Conservation (phyloP, 2,888 invertebrate genomes). For the Periphyllus acericola region DNA sequence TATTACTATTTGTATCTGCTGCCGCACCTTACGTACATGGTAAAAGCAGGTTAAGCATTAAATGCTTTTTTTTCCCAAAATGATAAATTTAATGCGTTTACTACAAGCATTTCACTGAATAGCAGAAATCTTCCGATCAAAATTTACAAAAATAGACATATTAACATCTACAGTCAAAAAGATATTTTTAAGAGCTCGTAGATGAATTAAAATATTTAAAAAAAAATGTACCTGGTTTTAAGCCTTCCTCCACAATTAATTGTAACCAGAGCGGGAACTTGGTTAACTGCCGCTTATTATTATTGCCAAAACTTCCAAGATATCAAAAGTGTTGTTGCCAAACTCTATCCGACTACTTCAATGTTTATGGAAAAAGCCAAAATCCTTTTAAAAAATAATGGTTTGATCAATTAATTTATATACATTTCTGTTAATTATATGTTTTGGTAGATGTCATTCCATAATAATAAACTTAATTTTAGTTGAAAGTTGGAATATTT, state of each 20-base stretch:
- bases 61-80: not conserved
- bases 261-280: slow-evolving; percentile 1
- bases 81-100: not conserved
- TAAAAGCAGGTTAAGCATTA: not conserved
- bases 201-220: not conserved
- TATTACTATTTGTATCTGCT: no score
- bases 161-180: no score
- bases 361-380: not conserved
- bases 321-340: slow-evolving; percentile 10
- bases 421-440: slow-evolving; percentile 4
- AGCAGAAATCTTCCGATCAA: no score
- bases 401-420: not conserved
- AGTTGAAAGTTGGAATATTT: not conserved
- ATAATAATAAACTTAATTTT: slow-evolving; percentile 5
- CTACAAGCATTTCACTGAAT: not conserved
- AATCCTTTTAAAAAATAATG: not conserved
- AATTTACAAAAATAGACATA: no score
- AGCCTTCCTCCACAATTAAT: slow-evolving; percentile 4
- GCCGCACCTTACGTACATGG: no score
- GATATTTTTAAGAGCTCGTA: no score
- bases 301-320: slow-evolving; percentile 5
- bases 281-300: slow-evolving; percentile 3
- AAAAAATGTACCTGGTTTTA: not conserved
- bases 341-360: slow-evolving; percentile 4
- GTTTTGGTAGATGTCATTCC: not conserved